These are phyloP conservation scores for Philhelius pedissequus DNA, from an alignment of 2,888 invertebrate species.

Conservation along the genomic window DNA sequence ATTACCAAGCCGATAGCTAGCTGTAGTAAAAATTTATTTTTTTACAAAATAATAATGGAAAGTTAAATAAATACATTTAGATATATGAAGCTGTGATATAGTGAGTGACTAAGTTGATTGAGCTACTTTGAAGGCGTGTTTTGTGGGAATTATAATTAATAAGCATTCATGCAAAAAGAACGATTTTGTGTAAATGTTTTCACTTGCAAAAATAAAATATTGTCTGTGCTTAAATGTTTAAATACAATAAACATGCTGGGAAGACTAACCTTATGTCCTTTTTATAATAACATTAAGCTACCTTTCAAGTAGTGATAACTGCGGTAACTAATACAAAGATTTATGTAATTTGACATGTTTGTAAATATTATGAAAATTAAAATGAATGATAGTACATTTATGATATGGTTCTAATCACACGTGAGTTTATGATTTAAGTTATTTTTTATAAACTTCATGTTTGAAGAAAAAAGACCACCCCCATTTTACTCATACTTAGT, in stretches of 20 bases:
- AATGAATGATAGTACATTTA: background rate
- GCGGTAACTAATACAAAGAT: too few relatives aligned
- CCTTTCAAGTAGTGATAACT: background rate
- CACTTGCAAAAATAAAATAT: background rate
- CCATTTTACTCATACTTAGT: too few relatives aligned
- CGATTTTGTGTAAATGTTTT: background rate
- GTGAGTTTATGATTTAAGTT: background rate
- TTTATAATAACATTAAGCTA: background rate
- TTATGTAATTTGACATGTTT: background rate
- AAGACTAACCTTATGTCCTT: background rate
- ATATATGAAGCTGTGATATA: slow-evolving; percentile 37
- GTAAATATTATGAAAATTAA: background rate
- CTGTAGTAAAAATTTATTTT: slow-evolving; percentile 64
- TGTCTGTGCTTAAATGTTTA: background rate
- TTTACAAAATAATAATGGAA: slow-evolving; percentile 23
- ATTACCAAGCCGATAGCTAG: slow-evolving; percentile 58
- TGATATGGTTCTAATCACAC: slow-evolving; percentile 24
- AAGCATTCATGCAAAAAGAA: background rate
- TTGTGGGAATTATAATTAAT: background rate
- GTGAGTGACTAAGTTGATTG: slow-evolving; percentile 2
- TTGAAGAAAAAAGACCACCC: background rate
- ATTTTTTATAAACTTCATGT: background rate
- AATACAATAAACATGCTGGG: background rate
- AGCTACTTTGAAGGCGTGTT: background rate
- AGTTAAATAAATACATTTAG: background rate